Conservation (phyloP, 2,113 vertebrate genomes). For the Pelecanus crispus region DNA sequence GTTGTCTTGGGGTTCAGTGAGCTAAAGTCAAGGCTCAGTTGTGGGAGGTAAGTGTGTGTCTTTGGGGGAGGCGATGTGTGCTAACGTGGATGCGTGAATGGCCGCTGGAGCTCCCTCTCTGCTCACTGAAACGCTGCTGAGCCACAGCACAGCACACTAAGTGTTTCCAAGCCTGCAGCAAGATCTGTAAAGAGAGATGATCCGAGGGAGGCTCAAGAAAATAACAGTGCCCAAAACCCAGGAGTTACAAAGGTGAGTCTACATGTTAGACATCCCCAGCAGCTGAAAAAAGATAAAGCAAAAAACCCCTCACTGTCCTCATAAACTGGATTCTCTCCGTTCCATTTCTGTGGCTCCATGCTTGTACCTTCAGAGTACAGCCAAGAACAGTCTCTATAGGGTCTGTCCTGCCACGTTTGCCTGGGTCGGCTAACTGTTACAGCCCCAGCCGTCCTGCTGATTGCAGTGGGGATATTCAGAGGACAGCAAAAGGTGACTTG, state of each 20-base stretch:
- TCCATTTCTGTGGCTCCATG: accelerated
- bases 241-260: not conserved
- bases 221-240: not conserved
- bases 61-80: not conserved
- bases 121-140: not conserved
- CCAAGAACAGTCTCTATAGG: not conserved
- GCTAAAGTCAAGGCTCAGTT: not conserved
- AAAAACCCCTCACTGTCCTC: not conserved
- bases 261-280: not conserved
- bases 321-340: not conserved
- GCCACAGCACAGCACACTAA: not conserved
- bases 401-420: not conserved
- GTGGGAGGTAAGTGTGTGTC: not conserved
- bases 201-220: not conserved
- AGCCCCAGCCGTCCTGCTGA: not conserved
- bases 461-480: not conserved
- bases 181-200: not conserved
- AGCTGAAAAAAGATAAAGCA: not conserved
- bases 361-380: not conserved
- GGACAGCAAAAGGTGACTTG: not conserved
- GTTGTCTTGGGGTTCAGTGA: not conserved
- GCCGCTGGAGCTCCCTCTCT: not conserved
- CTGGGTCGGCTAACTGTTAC: accelerated
- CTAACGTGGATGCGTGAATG: not conserved
- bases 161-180: not conserved